Conservation (phyloP, 53 echinoderm and acorn worm genomes). For the Echinometra lucunter region DNA sequence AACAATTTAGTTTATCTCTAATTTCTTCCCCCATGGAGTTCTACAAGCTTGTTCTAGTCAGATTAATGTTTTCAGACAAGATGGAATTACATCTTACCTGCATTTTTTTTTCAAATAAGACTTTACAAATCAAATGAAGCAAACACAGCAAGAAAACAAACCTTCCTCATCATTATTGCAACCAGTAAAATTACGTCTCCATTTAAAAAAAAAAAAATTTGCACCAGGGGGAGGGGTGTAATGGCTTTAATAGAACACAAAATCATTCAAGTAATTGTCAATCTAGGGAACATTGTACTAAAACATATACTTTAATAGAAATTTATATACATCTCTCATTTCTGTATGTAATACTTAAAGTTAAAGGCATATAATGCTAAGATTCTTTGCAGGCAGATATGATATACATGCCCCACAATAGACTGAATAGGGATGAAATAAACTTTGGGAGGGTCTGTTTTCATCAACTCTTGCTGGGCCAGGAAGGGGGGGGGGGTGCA, state of each 20-base stretch:
- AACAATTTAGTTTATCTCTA: neutral
- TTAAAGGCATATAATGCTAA: too few species aligned
- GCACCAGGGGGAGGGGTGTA: too few species aligned
- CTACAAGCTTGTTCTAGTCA: neutral
- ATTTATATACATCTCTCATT: too few species aligned
- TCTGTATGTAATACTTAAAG: too few species aligned
- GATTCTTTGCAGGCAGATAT: too few species aligned
- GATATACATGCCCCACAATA: too few species aligned
- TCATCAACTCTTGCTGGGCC: conserved; percentile 1
- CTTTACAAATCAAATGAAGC: neutral
- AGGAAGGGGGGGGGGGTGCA: neutral
- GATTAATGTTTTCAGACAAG: neutral
- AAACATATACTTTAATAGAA: too few species aligned
- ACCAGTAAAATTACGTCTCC: too few species aligned
- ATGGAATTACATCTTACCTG: neutral
- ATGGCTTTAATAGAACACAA: too few species aligned
- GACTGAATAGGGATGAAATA: neutral
- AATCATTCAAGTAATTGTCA: too few species aligned
- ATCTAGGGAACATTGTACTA: too few species aligned
- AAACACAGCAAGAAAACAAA: neutral
- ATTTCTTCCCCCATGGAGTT: neutral
- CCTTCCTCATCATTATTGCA: neutral
- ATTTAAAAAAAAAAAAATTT: too few species aligned
- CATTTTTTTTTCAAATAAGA: neutral
- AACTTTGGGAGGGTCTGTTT: neutral